These are phyloP conservation scores for Micronycteris hirsuta DNA, from an alignment of 2,113 vertebrate species.

Conservation along the genomic window DNA sequence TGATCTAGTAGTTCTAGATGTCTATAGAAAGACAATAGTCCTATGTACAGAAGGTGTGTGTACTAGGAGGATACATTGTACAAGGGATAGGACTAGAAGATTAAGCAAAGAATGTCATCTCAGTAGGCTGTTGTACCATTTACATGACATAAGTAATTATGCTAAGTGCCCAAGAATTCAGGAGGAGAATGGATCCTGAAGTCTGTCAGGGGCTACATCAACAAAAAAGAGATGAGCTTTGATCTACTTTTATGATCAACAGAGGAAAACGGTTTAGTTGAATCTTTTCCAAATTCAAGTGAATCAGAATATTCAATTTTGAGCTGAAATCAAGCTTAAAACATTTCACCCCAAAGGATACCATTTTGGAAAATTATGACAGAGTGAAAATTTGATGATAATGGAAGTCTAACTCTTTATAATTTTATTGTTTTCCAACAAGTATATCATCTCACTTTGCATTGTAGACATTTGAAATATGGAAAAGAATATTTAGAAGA, in stretches of 20 bases:
- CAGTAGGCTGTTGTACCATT: background rate
- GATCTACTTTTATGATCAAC: background rate
- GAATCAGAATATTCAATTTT: conserved; percentile 45
- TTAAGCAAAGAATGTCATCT: background rate
- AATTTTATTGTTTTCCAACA: conserved; percentile 69
- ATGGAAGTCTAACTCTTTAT: conserved; percentile 63
- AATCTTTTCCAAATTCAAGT: conserved; percentile 31
- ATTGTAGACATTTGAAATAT: conserved; percentile 58
- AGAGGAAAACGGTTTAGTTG: background rate
- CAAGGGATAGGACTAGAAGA: background rate
- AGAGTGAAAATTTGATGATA: conserved; percentile 69
- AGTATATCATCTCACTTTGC: conserved; percentile 63
- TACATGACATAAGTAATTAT: background rate
- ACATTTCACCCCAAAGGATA: conserved; percentile 58
- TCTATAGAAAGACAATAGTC: background rate
- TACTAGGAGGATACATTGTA: background rate
- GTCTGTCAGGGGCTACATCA: background rate
- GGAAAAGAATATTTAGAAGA: conserved; percentile 70
- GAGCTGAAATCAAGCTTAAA: conserved; percentile 47
- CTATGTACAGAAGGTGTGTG: background rate
- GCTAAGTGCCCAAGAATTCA: background rate
- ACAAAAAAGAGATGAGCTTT: background rate
- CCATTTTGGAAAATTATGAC: conserved; percentile 62
- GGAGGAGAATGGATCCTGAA: background rate
- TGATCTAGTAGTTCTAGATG: background rate